Evolutionary conservation across 2,888 invertebrate genomes (phyloP), one percentile per base, ranked within the genome.

Genomic region (Gnatocerus cornutus): DNA sequence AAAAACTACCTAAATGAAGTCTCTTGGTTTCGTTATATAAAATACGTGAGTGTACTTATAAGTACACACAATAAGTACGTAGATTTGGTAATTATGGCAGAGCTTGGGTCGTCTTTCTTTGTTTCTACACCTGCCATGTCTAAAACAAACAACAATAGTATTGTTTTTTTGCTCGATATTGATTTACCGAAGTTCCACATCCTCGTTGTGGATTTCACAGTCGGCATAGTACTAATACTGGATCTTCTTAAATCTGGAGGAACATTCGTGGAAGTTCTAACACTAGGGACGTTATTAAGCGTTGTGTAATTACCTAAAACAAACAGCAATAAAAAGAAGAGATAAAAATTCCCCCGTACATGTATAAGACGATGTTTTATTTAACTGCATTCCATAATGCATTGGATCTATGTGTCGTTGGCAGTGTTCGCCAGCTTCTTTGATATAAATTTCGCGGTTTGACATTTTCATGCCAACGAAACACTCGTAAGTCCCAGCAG

Each of bases 361-460:
- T 30, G 83, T 80, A 71, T 82, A 83, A 52, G 80, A 73, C 68
- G 76, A 81, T 66, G 82, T 82, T 78, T 87, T 87, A 37, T 86
- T 87, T 21, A 91, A 83, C 77, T 89, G 88, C 91, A 91, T 91
- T 68, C 90, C 90, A 77, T 87, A 86, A 33, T 82, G 84, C 52
- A 87, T 83, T 0, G 90, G 89, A 81, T 90, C 87, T 29, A 89
- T 87, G 71, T 87, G 85, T 70, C 90, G 84, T 73, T 88, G 87
- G 76, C 91, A 91, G 76, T 89, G 88, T 76, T 89, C 89, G 0
- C 91, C 90, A 16, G 91, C 90, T 84, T 91, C 91, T 77, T 88
- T 89, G 67, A 91, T 90, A 77, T 87, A 89, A 73, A 91, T 89
- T 74, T 89, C 88, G 41, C 87, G 87, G 37, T 88, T 87, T 13